phyloP scores from a whole-genome alignment of 2,113 vertebrate species.

The Entomyzon cyanotis region DNA sequence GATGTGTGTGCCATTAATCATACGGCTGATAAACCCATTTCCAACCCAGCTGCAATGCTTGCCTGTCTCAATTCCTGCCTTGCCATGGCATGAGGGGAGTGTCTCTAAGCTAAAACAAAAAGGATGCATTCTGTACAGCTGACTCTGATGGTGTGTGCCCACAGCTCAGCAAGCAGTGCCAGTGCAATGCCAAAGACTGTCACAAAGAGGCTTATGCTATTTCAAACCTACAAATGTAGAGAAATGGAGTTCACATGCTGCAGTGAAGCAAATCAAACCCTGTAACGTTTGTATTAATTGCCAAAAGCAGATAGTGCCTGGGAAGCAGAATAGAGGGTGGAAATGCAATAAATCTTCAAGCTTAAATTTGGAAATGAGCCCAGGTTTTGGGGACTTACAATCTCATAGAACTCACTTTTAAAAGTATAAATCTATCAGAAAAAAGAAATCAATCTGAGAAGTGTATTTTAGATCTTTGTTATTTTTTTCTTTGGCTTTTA shows the following conservation, averaged over 20 bases:
- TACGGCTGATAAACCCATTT: slow-evolving; percentile 2
- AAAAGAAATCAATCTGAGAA: slow-evolving; percentile 7
- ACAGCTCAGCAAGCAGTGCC: slow-evolving; percentile 55
- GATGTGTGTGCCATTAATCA: neutral
- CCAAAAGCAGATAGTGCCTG: slow-evolving; percentile 50
- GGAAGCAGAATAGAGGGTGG: slow-evolving; percentile 35
- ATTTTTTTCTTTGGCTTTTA: slow-evolving; percentile 8
- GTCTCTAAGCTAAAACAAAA: slow-evolving; percentile 39
- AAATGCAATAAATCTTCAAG: slow-evolving; percentile 56
- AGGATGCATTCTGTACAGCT: neutral
- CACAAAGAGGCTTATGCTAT: slow-evolving; percentile 64
- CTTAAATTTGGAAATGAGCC: slow-evolving; percentile 46
- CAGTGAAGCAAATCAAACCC: slow-evolving; percentile 72
- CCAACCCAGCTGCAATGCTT: neutral
- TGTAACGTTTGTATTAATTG: slow-evolving; percentile 74
- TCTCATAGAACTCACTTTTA: slow-evolving; percentile 19
- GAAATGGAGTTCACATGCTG: slow-evolving; percentile 73
- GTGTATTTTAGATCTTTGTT: slow-evolving; percentile 2
- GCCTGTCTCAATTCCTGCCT: neutral
- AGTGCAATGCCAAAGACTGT: slow-evolving; percentile 50
- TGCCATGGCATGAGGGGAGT: neutral
- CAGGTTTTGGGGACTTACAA: neutral
- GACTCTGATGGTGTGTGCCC: neutral
- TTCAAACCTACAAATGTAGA: slow-evolving; percentile 71
- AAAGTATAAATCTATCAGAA: slow-evolving; percentile 46